Evolutionary conservation across 2,797 vertebrate species (phyloP).

Genomic region (Phoebastria nigripes): DNA sequence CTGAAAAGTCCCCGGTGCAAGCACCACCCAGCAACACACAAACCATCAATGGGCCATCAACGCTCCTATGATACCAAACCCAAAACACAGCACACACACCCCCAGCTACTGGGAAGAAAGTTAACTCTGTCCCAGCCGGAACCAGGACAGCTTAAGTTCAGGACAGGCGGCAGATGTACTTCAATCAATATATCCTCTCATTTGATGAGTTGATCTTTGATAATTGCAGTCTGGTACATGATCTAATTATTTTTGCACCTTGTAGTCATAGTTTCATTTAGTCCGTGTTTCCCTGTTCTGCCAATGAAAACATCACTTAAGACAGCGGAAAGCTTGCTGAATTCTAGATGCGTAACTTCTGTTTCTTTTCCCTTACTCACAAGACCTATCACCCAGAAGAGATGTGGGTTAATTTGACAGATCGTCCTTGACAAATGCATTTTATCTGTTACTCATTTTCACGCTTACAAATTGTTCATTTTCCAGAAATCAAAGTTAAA

Average conservation of each 20-base stretch:
- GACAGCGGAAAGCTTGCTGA: background rate
- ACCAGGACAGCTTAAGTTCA: background rate
- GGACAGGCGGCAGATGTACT: background rate
- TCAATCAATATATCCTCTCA: background rate
- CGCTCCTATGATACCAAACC: too few species aligned
- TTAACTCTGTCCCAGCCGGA: too few species aligned
- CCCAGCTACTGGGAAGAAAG: too few species aligned
- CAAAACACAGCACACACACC: too few species aligned
- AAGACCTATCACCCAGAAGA: background rate
- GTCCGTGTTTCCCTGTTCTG: background rate
- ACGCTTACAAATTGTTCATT: background rate
- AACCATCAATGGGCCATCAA: too few species aligned
- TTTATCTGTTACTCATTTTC: constrained; percentile 12
- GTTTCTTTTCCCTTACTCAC: background rate
- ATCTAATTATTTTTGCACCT: background rate
- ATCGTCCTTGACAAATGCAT: background rate
- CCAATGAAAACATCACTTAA: background rate
- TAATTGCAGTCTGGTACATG: background rate
- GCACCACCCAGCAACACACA: too few species aligned
- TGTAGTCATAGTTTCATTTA: background rate
- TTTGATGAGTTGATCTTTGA: background rate
- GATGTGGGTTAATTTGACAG: background rate
- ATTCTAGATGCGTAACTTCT: background rate
- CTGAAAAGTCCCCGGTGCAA: too few species aligned
- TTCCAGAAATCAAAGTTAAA: background rate